Evolutionary conservation across 2,113 vertebrate genomes (phyloP).

Genomic region (Mungos mungo): DNA sequence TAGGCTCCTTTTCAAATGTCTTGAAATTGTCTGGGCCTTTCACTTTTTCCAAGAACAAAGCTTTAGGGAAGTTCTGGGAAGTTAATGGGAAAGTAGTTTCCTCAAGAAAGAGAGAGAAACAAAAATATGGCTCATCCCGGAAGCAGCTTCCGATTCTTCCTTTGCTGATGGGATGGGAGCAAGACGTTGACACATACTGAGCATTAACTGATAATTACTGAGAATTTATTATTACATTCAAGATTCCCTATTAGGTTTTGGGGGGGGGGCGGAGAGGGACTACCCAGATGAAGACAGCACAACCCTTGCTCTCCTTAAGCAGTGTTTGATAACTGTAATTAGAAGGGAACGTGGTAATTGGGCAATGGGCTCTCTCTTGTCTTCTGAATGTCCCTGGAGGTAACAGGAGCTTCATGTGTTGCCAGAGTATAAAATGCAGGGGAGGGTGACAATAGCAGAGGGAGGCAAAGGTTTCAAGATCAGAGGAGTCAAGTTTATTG

Average conservation of each 20-base stretch:
- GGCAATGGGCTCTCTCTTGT: not conserved
- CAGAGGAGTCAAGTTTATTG: not conserved
- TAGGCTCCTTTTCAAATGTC: not conserved
- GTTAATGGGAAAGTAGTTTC: not conserved
- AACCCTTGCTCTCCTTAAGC: not conserved
- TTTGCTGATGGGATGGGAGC: not conserved
- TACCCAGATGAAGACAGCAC: not conserved
- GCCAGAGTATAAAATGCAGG: not conserved
- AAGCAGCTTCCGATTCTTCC: not conserved
- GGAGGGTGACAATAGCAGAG: not conserved
- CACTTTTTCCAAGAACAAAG: slow-evolving; percentile 3
- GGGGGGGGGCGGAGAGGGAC: fast-evolving
- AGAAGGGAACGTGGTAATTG: not conserved
- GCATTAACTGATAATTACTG: not conserved
- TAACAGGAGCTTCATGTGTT: not conserved
- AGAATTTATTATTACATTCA: not conserved
- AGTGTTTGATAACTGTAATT: not conserved
- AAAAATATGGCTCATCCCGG: not conserved
- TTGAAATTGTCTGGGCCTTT: not conserved
- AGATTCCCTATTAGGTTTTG: not conserved
- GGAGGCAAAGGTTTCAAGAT: not conserved
- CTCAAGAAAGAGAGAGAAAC: not conserved
- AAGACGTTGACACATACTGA: not conserved
- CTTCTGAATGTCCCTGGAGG: not conserved
- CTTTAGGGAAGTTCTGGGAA: not conserved